Percentiles rank a stretch among this genome's conserved stretches.
Conservation (phyloP, 1,140 invertebrate species). For the Aleiodes sp. region DNA sequence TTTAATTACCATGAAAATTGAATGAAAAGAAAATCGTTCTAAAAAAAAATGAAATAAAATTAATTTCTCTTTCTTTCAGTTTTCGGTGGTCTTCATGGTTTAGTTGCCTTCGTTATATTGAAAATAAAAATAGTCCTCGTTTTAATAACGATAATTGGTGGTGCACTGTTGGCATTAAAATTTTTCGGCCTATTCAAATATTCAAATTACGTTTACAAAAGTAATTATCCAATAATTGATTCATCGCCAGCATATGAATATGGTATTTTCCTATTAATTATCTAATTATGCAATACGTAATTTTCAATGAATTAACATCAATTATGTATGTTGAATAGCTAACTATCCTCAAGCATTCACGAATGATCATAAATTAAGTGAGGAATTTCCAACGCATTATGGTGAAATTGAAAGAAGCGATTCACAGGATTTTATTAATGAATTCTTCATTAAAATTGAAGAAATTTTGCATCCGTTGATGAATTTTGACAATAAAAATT, state of each 20-base stretch:
- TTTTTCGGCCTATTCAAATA: slow-evolving; percentile 22
- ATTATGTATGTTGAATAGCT: background rate
- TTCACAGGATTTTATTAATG: background rate
- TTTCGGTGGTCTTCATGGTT: slow-evolving; percentile 47
- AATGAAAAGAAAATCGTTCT: background rate
- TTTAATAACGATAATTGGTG: slow-evolving; percentile 43
- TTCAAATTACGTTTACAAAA: slow-evolving; percentile 26
- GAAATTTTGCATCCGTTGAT: slow-evolving; percentile 28
- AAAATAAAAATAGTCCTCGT: slow-evolving; percentile 52
- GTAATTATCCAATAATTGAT: slow-evolving; percentile 19
- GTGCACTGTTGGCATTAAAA: slow-evolving; percentile 33
- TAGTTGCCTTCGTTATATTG: slow-evolving; percentile 43
- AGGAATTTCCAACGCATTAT: background rate
- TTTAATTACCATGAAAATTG: slow-evolving; percentile 42
- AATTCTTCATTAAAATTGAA: background rate
- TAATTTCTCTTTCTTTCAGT: slow-evolving; percentile 40
- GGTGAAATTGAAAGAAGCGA: background rate
- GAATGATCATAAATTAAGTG: background rate
- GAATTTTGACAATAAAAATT: slow-evolving; percentile 27
- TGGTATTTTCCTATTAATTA: background rate
- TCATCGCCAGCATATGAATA: background rate
- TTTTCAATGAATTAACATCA: background rate
- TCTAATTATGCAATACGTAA: no score
- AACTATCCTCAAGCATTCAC: background rate
- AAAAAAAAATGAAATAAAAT: background rate